Base-by-base conservation (phyloP, 2,113 vertebrate genomes). In the Caretta caretta region DNA sequence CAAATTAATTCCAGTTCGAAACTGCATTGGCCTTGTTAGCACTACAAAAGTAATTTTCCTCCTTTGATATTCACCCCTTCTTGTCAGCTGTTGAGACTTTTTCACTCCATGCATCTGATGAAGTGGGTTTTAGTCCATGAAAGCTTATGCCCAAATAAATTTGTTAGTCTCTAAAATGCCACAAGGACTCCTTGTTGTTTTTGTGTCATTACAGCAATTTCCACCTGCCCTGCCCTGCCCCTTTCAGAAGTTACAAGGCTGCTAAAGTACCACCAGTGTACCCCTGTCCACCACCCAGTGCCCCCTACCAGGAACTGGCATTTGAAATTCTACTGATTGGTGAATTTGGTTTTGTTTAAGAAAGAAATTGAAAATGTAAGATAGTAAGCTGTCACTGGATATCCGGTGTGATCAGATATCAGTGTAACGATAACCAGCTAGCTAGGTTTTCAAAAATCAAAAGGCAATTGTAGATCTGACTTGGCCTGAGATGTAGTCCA, bases 401-500 rank as follows among this genome's bases (percentile, higher is more conserved):
- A 89, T 49, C 38, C 3, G 86, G 0, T 0, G 53, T 22, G 50
- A 90, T 89, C 85, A 89, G 46, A 84, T 90, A 84, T 49, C 72
- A 54, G 53, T 42, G 13, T 53, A 69, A 80, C 62, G 53, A 90
- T 8, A 57, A 65, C 90, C 62, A 87, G 90, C 65, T 72, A 80
- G 86, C 42, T 89, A 78, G 72, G 49, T 80, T 84, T 80, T n/a
- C 57, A 56, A 65, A 92, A 57, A 93, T 88, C 85, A 88, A 85
- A 72, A 92, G 65, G 46, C 6, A 95, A 17, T 38, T 38, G 35
- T 72, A n/a, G 19, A n/a, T 72, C 35, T 38, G n/a, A 72, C 51
- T 27, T 84, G 96, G 53, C 57, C 62, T 83, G 54, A 86, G 87
- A 90, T 20, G 31, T 80, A 80, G 42, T 92, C 87, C 90, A 82